These are phyloP conservation scores for Sesamia nonagrioides DNA, from an alignment of 1,140 invertebrate genomes.

Conservation along the genomic window DNA sequence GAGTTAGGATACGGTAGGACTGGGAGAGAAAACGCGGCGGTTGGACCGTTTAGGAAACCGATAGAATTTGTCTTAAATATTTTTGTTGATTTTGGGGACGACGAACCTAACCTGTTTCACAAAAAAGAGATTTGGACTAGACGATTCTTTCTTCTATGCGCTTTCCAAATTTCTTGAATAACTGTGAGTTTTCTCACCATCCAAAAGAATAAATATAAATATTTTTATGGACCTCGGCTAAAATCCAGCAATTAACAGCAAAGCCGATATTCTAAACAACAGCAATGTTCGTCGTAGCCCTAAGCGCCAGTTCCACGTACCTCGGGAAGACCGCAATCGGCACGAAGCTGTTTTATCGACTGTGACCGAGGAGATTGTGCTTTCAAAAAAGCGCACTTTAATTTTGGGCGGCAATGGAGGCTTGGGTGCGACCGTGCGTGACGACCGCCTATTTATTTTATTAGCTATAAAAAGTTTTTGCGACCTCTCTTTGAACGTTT, in stretches of 20 bases:
- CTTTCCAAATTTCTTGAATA: too few relatives aligned
- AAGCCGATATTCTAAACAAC: neutral
- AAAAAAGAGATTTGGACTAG: too few relatives aligned
- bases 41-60: neutral
- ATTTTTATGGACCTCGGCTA: too few relatives aligned
- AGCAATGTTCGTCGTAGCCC: neutral
- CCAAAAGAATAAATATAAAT: too few relatives aligned
- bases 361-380: slow-evolving; percentile 73
- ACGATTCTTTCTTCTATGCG: too few relatives aligned
- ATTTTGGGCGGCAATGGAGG: slow-evolving; percentile 65
- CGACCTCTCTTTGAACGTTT: slow-evolving; percentile 38
- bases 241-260: neutral
- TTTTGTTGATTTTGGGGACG: neutral
- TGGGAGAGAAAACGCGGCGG: neutral
- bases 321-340: slow-evolving; percentile 68
- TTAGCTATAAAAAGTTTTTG: slow-evolving; percentile 74
- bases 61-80: neutral
- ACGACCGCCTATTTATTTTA: slow-evolving; percentile 75
- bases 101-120: too few relatives aligned
- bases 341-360: slow-evolving; percentile 80
- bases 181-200: too few relatives aligned
- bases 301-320: slow-evolving; percentile 48
- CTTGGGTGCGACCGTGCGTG: slow-evolving; percentile 69
- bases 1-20: slow-evolving; percentile 37
- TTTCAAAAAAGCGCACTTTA: slow-evolving; percentile 81